These are phyloP conservation scores for Limnephilus auricula DNA, from an alignment of 2,888 invertebrate species.

Conservation along the genomic window DNA sequence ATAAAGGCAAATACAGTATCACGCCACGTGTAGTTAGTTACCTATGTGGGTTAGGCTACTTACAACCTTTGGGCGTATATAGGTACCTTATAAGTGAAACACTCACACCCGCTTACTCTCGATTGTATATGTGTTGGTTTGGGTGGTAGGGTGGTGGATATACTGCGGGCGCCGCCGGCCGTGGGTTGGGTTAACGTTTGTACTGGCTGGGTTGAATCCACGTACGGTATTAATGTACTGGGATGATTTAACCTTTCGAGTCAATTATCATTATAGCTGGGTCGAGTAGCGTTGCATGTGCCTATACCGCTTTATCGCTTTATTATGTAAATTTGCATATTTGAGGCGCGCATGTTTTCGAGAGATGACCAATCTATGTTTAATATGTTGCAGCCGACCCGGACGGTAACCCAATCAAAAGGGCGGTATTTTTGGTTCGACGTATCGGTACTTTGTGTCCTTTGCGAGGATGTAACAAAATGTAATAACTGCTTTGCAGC, in stretches of 20 bases:
- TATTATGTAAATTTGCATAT: constrained; percentile 55
- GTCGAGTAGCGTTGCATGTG: constrained; percentile 32
- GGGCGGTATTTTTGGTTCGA: constrained; percentile 18
- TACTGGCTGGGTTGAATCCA: constrained; percentile 39
- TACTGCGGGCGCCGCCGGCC: neutral
- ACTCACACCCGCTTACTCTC: neutral
- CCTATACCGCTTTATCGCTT: constrained; percentile 51
- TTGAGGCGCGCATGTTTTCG: constrained; percentile 28
- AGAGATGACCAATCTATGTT: constrained; percentile 35
- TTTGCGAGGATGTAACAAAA: neutral
- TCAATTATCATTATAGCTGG: constrained; percentile 54
- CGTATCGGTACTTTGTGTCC: neutral
- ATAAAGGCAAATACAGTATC: constrained; percentile 23
- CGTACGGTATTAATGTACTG: constrained; percentile 57
- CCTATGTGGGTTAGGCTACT: neutral
- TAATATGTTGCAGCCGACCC: constrained; percentile 35
- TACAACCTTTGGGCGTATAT: neutral
- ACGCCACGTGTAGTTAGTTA: constrained; percentile 30
- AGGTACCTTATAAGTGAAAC: neutral
- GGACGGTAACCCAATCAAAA: constrained; percentile 22
- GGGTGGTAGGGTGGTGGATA: neutral
- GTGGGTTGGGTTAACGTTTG: constrained; percentile 25
- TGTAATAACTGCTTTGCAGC: neutral
- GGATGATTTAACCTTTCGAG: constrained; percentile 55
- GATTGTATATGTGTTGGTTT: neutral